Evolutionary conservation across 2,888 invertebrate species (phyloP).

Genomic region (Mechanitis messenoides): DNA sequence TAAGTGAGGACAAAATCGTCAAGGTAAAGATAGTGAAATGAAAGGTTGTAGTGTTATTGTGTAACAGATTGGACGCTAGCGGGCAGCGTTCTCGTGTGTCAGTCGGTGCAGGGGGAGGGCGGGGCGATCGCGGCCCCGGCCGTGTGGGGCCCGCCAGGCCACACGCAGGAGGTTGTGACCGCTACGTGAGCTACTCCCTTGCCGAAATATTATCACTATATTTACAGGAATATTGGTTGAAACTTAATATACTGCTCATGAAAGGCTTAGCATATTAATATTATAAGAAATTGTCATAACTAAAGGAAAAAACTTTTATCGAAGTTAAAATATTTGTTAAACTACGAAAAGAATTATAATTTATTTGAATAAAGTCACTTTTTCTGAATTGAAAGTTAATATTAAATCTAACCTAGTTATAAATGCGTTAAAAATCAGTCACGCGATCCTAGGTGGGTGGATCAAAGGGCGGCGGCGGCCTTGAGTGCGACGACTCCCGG

Average conservation of each 20-base stretch:
- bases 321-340: neutral
- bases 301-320: too few relatives aligned
- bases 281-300: too few relatives aligned
- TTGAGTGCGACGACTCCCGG: constrained; percentile 74
- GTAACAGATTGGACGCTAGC: constrained; percentile 72
- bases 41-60: constrained; percentile 65
- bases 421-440: constrained; percentile 58
- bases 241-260: too few relatives aligned
- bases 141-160: constrained; percentile 78
- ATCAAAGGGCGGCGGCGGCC: constrained; percentile 75
- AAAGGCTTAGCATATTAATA: too few relatives aligned
- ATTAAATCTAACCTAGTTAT: constrained; percentile 39
- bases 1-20: constrained; percentile 67
- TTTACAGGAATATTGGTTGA: neutral
- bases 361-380: neutral
- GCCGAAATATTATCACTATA: constrained; percentile 47
- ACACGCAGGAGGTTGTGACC: constrained; percentile 79
- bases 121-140: constrained; percentile 73
- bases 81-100: constrained; percentile 72
- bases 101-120: constrained; percentile 74
- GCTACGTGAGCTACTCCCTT: constrained; percentile 74
- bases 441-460: constrained; percentile 75
- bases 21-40: constrained; percentile 65
- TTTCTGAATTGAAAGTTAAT: constrained; percentile 8
- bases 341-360: neutral